Evolutionary conservation across 2,888 invertebrate genomes (phyloP), one percentile per base, ranked within the genome.

Genomic region (Melolontha melolontha): DNA sequence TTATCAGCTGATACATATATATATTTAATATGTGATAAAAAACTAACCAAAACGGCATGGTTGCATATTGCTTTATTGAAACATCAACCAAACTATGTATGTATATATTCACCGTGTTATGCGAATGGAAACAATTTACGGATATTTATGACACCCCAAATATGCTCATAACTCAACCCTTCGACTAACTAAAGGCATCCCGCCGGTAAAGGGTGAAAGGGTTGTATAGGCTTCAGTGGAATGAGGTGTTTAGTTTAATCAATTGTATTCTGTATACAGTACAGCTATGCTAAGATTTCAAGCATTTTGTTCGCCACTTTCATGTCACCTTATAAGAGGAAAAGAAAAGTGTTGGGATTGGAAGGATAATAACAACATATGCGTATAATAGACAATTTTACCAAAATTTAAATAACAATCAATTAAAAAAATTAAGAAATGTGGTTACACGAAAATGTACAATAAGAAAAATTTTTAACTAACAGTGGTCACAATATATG

Each of bases 81-180:
- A 59, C 47, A 59, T 59, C 59, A 59, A 59, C 59, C 47, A 47
- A 59, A 59, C 59, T 59, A 59, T 59, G 59, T 59, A 64, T 64
- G 64, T 64, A 52, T 64, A 64, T 52, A 52, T 52, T 64, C 52
- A 51, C 39, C 66, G 57, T 66, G 50, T 41, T 66, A 50, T 59
- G 55, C 66, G 66, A 57, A 59, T 52, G 22, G 68, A 75, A 77
- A 76, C 77, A 77, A 78, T 78, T 78, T 75, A 74, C 75, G 74
- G 76, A 79, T 79, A 79, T 79, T 79, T 79, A 79, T 79, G 76
- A 78, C 78, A 75, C 79, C 78, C 78, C 77, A 78, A 79, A 79
- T 80, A 79, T 79, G 79, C 75, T 78, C 77, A 79, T 79, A 79
- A 79, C 79, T 80, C 77, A 78, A 74, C 77, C 78, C 78, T 77